Conservation (phyloP, 2,888 invertebrate genomes). For the Noctua pronuba region DNA sequence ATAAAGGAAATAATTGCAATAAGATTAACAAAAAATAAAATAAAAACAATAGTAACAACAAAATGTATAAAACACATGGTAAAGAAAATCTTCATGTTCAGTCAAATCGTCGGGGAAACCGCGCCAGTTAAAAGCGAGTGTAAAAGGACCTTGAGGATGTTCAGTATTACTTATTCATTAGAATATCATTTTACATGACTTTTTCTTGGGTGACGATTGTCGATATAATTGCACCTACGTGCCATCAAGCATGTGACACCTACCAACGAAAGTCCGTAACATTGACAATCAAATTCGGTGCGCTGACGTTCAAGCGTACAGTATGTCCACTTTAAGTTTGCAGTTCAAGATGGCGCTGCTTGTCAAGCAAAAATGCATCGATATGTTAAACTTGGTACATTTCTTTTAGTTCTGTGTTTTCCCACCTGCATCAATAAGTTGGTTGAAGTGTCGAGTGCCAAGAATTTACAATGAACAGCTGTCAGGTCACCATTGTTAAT, state of each 20-base stretch:
- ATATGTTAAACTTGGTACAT: neutral
- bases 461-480: conserved; percentile 31
- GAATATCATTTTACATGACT: neutral
- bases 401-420: neutral
- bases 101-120: neutral
- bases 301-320: conserved; percentile 20
- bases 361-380: neutral
- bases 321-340: neutral
- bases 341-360: neutral
- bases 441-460: conserved; percentile 7
- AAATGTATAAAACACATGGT: neutral
- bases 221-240: conserved; percentile 29
- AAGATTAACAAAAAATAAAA: too few relatives aligned
- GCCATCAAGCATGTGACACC: conserved; percentile 27
- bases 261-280: neutral
- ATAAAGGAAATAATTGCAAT: too few relatives aligned
- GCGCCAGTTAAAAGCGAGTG: neutral
- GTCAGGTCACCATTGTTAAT: neutral
- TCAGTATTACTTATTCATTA: neutral
- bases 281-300: conserved; percentile 30
- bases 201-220: neutral
- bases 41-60: too few relatives aligned
- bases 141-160: neutral
- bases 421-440: neutral
- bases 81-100: neutral